Percentiles rank a stretch among this genome's conserved stretches.
phyloP scores from a whole-genome alignment of 2,888 invertebrate species.

The Pinctada fucata region DNA sequence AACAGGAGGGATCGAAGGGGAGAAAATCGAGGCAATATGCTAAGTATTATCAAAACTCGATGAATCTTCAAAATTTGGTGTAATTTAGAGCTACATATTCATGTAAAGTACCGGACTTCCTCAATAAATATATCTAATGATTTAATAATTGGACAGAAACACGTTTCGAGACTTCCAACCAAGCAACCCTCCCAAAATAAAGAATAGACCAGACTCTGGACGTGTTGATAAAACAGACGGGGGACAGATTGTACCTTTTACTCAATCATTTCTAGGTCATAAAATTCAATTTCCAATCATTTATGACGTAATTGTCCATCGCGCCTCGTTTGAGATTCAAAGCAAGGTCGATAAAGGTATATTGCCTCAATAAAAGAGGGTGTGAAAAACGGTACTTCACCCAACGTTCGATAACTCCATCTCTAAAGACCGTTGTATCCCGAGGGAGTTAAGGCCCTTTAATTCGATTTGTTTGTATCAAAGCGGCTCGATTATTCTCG shows the following conservation, averaged over 20 bases:
- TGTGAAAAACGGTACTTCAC: slow-evolving; percentile 11
- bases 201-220: too few species aligned
- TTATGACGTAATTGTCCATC: not conserved
- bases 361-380: not conserved
- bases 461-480: slow-evolving; percentile 26
- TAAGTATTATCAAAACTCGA: too few species aligned
- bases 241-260: not conserved
- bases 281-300: slow-evolving; percentile 1
- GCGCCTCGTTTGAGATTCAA: not conserved
- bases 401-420: not conserved
- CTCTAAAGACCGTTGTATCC: not conserved
- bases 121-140: too few species aligned
- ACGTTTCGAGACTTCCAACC: too few species aligned
- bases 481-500: slow-evolving; percentile 27
- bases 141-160: too few species aligned
- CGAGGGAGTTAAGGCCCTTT: slow-evolving; percentile 7
- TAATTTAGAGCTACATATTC: too few species aligned
- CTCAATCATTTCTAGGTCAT: not conserved
- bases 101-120: too few species aligned
- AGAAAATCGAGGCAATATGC: too few species aligned
- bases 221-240: not conserved
- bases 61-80: too few species aligned
- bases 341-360: not conserved
- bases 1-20: too few species aligned
- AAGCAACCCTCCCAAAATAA: too few species aligned